Conservation (phyloP, 2,888 invertebrate genomes). For the Pyrrhia umbra region DNA sequence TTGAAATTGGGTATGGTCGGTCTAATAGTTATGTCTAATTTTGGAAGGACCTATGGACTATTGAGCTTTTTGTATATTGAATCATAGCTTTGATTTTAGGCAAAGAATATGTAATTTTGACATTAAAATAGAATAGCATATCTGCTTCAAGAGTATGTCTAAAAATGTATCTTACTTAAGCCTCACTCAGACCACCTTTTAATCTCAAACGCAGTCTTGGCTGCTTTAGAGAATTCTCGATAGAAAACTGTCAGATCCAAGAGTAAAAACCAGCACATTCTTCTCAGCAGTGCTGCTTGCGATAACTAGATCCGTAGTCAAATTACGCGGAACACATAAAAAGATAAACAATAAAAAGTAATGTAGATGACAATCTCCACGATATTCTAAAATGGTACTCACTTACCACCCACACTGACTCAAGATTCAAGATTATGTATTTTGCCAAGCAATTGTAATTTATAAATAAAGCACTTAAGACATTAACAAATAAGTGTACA, state of each 20-base stretch:
- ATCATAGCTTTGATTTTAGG: neutral
- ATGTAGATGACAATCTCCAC: neutral
- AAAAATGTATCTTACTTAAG: too few relatives aligned
- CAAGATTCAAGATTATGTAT: too few relatives aligned
- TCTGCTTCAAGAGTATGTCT: too few relatives aligned
- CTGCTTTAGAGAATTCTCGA: too few relatives aligned
- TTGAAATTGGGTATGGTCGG: slow-evolving; percentile 19
- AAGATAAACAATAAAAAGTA: neutral
- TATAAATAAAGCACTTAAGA: slow-evolving; percentile 19
- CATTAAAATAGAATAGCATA: neutral
- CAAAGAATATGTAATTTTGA: neutral
- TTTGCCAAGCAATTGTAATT: slow-evolving; percentile 22
- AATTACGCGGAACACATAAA: neutral
- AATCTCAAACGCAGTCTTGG: too few relatives aligned
- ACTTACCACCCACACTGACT: slow-evolving; percentile 1
- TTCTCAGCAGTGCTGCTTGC: too few relatives aligned
- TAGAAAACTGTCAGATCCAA: too few relatives aligned
- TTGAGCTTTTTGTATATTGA: neutral
- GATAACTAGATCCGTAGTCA: too few relatives aligned
- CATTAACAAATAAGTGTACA: slow-evolving; percentile 39
- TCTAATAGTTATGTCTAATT: slow-evolving; percentile 38
- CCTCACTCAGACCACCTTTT: too few relatives aligned
- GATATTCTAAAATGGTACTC: neutral
- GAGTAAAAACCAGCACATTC: too few relatives aligned
- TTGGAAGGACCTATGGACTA: neutral